Evolutionary conservation across 2,113 vertebrate genomes (phyloP).

Genomic region (Vulpes ferrilata): DNA sequence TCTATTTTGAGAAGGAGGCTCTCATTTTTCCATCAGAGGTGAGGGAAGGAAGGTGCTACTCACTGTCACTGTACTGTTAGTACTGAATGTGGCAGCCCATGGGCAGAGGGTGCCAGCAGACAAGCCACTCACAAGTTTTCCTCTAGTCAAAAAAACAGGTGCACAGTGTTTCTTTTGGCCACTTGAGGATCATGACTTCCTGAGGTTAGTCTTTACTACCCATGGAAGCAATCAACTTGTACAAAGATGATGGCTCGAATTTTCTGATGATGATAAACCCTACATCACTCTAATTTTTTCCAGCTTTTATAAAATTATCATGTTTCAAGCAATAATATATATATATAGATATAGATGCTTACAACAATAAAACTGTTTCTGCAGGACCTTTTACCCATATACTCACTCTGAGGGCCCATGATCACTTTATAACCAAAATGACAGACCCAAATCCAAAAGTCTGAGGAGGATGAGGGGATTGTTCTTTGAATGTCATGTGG

Average conservation of each 20-base stretch:
- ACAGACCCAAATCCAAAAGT: not conserved
- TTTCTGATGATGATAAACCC: not conserved
- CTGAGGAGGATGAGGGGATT: not conserved
- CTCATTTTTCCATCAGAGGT: not conserved
- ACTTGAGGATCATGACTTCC: not conserved
- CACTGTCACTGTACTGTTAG: not conserved
- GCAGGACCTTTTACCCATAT: not conserved
- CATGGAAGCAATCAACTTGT: not conserved
- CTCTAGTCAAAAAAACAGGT: not conserved
- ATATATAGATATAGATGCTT: not conserved
- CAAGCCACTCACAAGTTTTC: not conserved
- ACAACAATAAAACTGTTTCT: not conserved
- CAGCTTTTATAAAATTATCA: not conserved
- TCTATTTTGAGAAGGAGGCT: slow-evolving; percentile 1
- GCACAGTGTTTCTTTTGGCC: not conserved
- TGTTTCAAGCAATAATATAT: not conserved
- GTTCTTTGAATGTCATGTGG: not conserved
- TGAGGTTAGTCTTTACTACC: not conserved
- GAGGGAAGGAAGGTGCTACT: not conserved
- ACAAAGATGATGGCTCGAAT: not conserved
- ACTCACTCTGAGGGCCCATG: not conserved
- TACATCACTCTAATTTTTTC: not conserved
- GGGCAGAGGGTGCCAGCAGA: not conserved
- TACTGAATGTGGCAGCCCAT: not conserved
- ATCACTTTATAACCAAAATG: not conserved